A percentile compares a stretch with the other conserved stretches of the same genome.
Evolutionary conservation across 2,888 invertebrate species (phyloP).

Genomic region (Diaprepes abbreviatus): DNA sequence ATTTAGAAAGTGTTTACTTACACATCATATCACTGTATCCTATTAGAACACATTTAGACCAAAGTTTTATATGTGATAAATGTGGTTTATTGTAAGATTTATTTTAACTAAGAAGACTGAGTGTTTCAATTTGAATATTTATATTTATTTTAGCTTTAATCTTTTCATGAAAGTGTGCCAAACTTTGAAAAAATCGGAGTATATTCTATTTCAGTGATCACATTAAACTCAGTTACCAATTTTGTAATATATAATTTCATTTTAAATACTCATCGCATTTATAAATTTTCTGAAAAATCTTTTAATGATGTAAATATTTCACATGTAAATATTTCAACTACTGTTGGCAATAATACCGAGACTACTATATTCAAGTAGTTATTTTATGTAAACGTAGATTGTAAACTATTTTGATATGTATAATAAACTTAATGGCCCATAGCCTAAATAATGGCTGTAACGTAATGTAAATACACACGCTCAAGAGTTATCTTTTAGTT

Average conservation of each 20-base stretch:
- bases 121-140: slow-evolving; percentile 7
- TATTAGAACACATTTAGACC: slow-evolving; percentile 46
- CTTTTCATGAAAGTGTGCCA: slow-evolving; percentile 2
- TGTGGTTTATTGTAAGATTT: slow-evolving; percentile 28
- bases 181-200: not conserved
- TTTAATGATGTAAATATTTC: slow-evolving; percentile 33
- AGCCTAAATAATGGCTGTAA: slow-evolving; percentile 10
- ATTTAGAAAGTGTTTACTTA: slow-evolving; percentile 36
- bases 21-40: slow-evolving; percentile 47
- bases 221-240: not conserved
- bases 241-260: not conserved
- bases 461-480: not conserved
- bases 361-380: slow-evolving; percentile 42
- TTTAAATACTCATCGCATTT: not conserved
- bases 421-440: slow-evolving; percentile 38
- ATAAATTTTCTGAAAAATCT: slow-evolving; percentile 13
- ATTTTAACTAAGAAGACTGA: slow-evolving; percentile 39
- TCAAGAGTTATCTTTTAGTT: not conserved
- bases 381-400: slow-evolving; percentile 43
- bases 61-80: slow-evolving; percentile 48
- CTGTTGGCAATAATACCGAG: slow-evolving; percentile 47
- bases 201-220: not conserved
- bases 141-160: not conserved
- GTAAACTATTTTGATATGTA: slow-evolving; percentile 38
- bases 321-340: slow-evolving; percentile 41